Percentiles rank a stretch among this genome's conserved stretches.
Evolutionary conservation across 2,888 invertebrate species (phyloP).

Genomic region (Autographa pulchrina): DNA sequence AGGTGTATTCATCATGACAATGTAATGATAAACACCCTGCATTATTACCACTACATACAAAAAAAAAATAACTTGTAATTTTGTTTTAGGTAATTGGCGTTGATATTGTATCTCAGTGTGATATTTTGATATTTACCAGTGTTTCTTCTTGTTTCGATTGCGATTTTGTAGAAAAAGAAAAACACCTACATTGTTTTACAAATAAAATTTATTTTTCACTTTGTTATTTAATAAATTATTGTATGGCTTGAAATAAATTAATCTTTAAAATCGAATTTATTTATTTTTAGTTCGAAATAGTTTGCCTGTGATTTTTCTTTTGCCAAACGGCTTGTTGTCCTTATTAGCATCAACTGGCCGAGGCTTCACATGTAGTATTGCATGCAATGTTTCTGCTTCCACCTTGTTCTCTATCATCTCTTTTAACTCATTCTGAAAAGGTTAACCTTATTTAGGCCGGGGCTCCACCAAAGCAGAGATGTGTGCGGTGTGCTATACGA

Average conservation of each 20-base stretch:
- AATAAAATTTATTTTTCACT: constrained; percentile 27
- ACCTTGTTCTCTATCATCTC: constrained; percentile 92
- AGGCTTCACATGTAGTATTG: constrained; percentile 92
- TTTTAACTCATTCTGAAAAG: constrained; percentile 91
- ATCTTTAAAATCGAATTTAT: constrained; percentile 38
- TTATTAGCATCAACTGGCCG: constrained; percentile 85
- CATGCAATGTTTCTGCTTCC: constrained; percentile 92
- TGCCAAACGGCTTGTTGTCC: constrained; percentile 76
- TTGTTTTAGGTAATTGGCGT: constrained; percentile 71
- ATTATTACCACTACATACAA: no score
- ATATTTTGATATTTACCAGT: constrained; percentile 29
- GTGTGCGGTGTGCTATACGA: no score
- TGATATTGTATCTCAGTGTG: constrained; percentile 49
- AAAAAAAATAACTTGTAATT: constrained; percentile 12
- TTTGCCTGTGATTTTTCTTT: constrained; percentile 77
- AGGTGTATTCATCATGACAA: no score
- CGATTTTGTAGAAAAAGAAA: constrained; percentile 10
- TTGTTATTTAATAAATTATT: constrained; percentile 37
- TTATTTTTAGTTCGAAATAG: constrained; percentile 74
- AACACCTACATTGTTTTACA: constrained; percentile 16
- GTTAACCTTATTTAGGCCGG: constrained; percentile 5
- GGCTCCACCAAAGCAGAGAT: no score
- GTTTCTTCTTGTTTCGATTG: constrained; percentile 17
- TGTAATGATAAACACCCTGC: no score
- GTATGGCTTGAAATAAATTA: constrained; percentile 55